These are phyloP conservation scores for Poecilia velifera DNA, from an alignment of 2,797 vertebrate genomes.

Conservation along the genomic window DNA sequence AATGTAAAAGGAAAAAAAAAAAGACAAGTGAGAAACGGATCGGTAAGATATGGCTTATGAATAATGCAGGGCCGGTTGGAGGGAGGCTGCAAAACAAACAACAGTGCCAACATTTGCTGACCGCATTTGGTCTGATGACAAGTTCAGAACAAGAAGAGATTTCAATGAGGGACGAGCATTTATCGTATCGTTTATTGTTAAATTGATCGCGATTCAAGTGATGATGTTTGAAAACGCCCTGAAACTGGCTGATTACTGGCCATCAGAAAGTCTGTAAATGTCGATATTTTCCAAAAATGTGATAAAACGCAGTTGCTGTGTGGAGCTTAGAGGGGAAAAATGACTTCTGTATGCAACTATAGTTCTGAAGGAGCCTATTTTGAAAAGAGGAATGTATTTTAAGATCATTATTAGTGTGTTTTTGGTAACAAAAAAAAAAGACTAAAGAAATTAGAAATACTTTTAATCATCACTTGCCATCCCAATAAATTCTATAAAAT, in stretches of 20 bases:
- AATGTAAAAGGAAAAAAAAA: constrained; percentile 9
- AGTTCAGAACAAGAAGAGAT: no score
- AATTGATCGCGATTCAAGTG: not conserved
- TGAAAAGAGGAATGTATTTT: not conserved
- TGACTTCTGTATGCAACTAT: not conserved
- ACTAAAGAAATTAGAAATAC: not conserved
- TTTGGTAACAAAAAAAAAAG: not conserved
- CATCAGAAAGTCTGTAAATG: not conserved
- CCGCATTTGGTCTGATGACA: not conserved
- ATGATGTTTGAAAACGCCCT: not conserved
- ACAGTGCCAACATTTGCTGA: not conserved
- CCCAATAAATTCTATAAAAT: not conserved
- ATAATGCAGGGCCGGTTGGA: not conserved
- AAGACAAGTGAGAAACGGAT: constrained; percentile 13
- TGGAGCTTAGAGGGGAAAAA: not conserved
- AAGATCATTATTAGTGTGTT: not conserved
- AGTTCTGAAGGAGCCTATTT: not conserved
- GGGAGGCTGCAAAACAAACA: not conserved
- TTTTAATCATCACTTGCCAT: not conserved
- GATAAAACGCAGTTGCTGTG: not conserved
- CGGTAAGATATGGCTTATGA: constrained; percentile 12
- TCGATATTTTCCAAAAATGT: not conserved
- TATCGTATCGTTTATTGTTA: not conserved
- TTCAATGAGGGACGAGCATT: not conserved
- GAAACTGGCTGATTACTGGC: not conserved